These are phyloP conservation scores for Elaphurus davidianus DNA, from an alignment of 2,113 vertebrate species.

Conservation along the genomic window DNA sequence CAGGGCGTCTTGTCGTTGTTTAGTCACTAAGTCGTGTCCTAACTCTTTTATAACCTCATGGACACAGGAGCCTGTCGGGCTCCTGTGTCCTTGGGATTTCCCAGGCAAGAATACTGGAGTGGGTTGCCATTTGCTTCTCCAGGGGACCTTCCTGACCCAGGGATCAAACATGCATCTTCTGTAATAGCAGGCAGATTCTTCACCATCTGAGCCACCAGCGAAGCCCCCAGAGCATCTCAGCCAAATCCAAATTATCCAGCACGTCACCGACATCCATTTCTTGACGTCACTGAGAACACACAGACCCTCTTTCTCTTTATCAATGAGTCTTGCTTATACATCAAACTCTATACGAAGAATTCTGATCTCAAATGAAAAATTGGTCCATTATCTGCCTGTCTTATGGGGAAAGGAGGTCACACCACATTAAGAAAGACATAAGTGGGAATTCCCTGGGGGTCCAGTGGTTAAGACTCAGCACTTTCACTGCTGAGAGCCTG, in stretches of 20 bases:
- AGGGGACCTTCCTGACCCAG: background rate
- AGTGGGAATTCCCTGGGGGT: background rate
- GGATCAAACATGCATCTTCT: background rate
- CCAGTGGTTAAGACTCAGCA: background rate
- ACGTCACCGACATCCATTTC: background rate
- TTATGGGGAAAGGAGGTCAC: background rate
- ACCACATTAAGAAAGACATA: slow-evolving; percentile 53
- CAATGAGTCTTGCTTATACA: slow-evolving; percentile 54
- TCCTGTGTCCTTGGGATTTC: background rate
- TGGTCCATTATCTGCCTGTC: slow-evolving; percentile 33
- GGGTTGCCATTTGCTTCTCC: background rate
- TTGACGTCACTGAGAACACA: background rate
- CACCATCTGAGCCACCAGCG: background rate
- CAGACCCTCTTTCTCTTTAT: background rate
- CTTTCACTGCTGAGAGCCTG: background rate
- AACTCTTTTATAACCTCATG: background rate
- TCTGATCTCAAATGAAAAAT: slow-evolving; percentile 46
- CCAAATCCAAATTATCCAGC: slow-evolving; percentile 33
- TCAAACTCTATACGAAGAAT: slow-evolving; percentile 30
- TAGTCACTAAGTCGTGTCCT: background rate
- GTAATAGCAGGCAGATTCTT: background rate
- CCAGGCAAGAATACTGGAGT: background rate
- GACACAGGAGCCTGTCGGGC: background rate
- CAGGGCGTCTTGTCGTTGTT: background rate
- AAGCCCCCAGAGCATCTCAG: background rate